These are phyloP conservation scores for Pissodes strobi DNA, from an alignment of 1,140 invertebrate species.

Conservation along the genomic window DNA sequence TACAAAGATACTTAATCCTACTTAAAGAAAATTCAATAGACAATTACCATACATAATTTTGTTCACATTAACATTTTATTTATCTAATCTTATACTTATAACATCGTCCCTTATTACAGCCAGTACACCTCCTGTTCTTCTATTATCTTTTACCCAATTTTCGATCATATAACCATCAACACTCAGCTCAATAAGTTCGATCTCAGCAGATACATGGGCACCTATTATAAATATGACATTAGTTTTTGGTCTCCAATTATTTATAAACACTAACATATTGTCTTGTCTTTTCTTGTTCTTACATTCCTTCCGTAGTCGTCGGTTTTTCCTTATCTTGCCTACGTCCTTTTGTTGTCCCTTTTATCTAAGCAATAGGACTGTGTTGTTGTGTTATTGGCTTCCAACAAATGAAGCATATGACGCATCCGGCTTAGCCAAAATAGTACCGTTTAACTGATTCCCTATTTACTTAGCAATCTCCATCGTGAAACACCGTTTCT, in stretches of 20 bases:
- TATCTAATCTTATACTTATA: slow-evolving; percentile 3
- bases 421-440: no score
- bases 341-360: no score
- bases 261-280: background rate
- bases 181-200: background rate
- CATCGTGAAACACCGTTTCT: no score
- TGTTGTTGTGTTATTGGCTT: no score
- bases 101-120: background rate
- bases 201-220: no score
- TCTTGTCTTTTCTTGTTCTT: no score
- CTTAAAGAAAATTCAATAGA: background rate
- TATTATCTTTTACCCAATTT: slow-evolving; percentile 2
- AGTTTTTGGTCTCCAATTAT: background rate
- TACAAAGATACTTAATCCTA: slow-evolving; percentile 9
- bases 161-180: slow-evolving; percentile 9
- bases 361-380: no score
- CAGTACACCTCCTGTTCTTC: slow-evolving; percentile 10
- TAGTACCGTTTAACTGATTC: no score
- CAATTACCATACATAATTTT: slow-evolving; percentile 13
- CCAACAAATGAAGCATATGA: no score
- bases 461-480: no score
- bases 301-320: no score
- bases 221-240: background rate
- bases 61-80: background rate
- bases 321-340: no score